phyloP scores from a whole-genome alignment of 2,888 invertebrate species.

The Cephus rjabovi region DNA sequence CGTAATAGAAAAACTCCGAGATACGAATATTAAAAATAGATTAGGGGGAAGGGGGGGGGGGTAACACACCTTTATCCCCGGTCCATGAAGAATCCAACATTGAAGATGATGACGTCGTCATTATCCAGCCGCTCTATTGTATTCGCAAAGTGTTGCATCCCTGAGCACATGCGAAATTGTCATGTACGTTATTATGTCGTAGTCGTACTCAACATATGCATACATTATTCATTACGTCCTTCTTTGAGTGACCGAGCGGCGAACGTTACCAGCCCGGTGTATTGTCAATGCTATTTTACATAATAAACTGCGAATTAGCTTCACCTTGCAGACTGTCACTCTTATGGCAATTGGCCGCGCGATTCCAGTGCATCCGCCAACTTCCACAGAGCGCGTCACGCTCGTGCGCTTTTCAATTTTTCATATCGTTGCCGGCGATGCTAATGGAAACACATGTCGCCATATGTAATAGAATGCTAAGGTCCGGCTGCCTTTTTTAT shows the following conservation, averaged over 20 bases:
- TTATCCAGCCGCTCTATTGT: background rate
- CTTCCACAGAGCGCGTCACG: background rate
- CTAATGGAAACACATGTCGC: background rate
- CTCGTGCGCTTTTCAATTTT: background rate
- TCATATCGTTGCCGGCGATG: background rate
- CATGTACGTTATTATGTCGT: background rate
- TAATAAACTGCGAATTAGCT: slow-evolving; percentile 36
- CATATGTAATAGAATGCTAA: background rate
- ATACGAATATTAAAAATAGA: background rate
- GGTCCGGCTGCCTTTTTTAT: background rate
- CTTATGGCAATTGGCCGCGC: background rate
- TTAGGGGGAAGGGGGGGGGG: background rate
- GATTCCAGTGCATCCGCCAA: background rate
- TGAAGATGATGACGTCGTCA: background rate
- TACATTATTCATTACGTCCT: slow-evolving; percentile 34
- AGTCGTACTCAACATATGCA: background rate
- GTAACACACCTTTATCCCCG: background rate
- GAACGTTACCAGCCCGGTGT: slow-evolving; percentile 9
- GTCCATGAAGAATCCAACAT: background rate
- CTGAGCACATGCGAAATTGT: background rate
- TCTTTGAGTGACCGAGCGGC: slow-evolving; percentile 14
- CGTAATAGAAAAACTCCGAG: background rate
- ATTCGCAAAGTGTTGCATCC: background rate
- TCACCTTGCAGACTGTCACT: background rate
- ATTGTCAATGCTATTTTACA: slow-evolving; percentile 35